These are phyloP conservation scores for Drosophila micromelanica DNA, from an alignment of 1,140 invertebrate species.

Conservation along the genomic window DNA sequence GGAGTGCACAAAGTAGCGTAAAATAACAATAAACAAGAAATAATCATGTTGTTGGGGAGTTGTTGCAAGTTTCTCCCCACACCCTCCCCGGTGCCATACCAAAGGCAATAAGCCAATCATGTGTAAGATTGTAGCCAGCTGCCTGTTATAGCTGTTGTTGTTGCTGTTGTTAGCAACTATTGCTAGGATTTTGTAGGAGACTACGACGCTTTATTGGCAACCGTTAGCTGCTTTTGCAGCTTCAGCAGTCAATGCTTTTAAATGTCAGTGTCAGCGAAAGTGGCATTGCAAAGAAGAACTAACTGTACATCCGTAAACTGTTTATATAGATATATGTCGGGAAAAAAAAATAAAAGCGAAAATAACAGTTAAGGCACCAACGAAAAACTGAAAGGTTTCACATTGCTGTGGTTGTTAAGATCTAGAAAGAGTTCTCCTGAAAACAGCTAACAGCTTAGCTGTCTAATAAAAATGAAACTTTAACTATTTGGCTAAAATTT, in stretches of 20 bases:
- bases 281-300: slow-evolving; percentile 23
- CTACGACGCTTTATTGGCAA: slow-evolving; percentile 32
- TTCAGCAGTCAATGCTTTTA: slow-evolving; percentile 45
- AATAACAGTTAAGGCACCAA: slow-evolving; percentile 10
- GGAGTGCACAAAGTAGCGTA: slow-evolving; percentile 58
- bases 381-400: slow-evolving; percentile 27
- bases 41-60: slow-evolving; percentile 71
- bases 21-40: slow-evolving; percentile 82
- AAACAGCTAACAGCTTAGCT: slow-evolving; percentile 15
- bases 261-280: slow-evolving; percentile 56
- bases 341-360: slow-evolving; percentile 3
- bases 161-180: slow-evolving; percentile 41
- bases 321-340: not conserved
- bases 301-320: slow-evolving; percentile 4
- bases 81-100: not conserved
- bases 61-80: slow-evolving; percentile 12
- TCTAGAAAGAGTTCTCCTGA: slow-evolving; percentile 1
- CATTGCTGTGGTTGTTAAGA: not conserved
- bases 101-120: slow-evolving; percentile 68
- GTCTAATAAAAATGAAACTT: slow-evolving; percentile 18
- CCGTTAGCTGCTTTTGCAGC: slow-evolving; percentile 30
- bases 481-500: slow-evolving; percentile 7
- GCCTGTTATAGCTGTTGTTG: slow-evolving; percentile 22
- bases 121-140: slow-evolving; percentile 60
- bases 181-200: slow-evolving; percentile 25